Evolutionary conservation across 2,113 vertebrate species (phyloP).

Genomic region (Anser cygnoides): DNA sequence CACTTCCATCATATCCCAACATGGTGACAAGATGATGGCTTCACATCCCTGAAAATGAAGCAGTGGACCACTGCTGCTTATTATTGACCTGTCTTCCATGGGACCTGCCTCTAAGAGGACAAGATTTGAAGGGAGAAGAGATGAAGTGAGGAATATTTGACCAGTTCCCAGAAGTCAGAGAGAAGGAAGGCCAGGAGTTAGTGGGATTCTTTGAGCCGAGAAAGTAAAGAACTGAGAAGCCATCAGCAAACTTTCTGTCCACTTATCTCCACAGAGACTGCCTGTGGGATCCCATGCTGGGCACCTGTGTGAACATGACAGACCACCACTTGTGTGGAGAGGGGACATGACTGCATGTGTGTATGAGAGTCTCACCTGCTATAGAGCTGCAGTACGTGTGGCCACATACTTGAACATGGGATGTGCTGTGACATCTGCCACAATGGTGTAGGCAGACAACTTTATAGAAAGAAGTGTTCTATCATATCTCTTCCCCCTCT

Average conservation of each 20-base stretch:
- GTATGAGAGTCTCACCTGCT: neutral
- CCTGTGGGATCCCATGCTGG: neutral
- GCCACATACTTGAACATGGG: neutral
- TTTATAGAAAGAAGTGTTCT: neutral
- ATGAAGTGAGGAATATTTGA: neutral
- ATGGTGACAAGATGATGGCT: neutral
- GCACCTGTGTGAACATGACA: neutral
- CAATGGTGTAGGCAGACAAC: neutral
- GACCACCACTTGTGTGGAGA: neutral
- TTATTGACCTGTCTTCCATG: neutral
- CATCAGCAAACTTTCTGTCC: neutral
- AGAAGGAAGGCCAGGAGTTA: neutral
- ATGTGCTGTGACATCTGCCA: neutral
- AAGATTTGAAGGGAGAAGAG: neutral
- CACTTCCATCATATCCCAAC: neutral
- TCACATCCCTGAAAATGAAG: neutral
- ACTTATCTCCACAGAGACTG: neutral
- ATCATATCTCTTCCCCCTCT: neutral
- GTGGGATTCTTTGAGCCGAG: neutral
- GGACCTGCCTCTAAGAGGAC: neutral
- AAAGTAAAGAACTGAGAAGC: neutral
- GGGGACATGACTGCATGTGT: fast-evolving
- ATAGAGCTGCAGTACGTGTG: fast-evolving
- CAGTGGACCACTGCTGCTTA: neutral
- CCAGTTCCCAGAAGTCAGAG: neutral